Evolutionary conservation across 2,113 vertebrate species (phyloP).

Genomic region (Esox niger): DNA sequence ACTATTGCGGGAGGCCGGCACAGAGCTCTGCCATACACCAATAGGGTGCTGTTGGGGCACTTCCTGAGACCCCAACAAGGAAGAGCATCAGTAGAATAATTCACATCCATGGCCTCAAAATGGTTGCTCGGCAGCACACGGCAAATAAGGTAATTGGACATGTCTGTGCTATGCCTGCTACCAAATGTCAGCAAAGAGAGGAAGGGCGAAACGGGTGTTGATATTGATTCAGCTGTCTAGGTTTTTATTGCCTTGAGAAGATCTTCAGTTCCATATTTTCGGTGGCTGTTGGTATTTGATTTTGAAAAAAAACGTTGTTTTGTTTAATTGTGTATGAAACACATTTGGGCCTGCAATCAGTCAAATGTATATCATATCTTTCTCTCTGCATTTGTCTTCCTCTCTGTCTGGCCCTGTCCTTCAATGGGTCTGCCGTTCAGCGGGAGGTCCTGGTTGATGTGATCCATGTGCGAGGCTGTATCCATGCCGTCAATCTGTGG

Average conservation of each 20-base stretch:
- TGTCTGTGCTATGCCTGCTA: background rate
- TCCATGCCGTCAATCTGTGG: conserved; percentile 88
- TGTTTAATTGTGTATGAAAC: no score
- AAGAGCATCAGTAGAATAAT: no score
- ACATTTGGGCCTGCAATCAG: background rate
- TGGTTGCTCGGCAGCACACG: no score
- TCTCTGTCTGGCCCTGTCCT: background rate
- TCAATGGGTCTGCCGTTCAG: conserved; percentile 51
- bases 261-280: background rate
- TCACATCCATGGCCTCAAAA: no score
- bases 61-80: no score
- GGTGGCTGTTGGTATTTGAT: no score
- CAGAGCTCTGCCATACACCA: no score
- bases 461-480: conserved; percentile 87
- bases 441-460: conserved; percentile 73
- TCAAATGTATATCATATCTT: background rate
- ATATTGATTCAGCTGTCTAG: background rate
- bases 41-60: no score
- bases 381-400: background rate
- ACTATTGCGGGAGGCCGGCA: no score
- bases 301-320: no score
- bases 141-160: no score
- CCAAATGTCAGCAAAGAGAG: no score
- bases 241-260: background rate
- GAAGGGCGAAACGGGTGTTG: background rate